These are phyloP conservation scores for Odontophorus gujanensis DNA, from an alignment of 2,113 vertebrate species.

Conservation along the genomic window DNA sequence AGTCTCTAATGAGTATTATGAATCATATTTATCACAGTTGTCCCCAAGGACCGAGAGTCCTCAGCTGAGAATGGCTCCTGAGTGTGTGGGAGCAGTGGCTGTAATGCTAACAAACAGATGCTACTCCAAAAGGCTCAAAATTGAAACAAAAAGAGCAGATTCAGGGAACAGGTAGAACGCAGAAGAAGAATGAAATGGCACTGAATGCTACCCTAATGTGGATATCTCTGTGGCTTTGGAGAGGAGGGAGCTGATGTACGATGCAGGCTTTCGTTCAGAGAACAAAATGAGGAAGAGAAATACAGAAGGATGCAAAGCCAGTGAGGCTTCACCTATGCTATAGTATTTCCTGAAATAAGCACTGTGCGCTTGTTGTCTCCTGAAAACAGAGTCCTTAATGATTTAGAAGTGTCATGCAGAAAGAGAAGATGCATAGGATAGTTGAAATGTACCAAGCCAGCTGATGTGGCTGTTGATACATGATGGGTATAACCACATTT, in stretches of 20 bases:
- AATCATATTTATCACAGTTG: constrained; percentile 58
- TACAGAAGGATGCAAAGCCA: constrained; percentile 56
- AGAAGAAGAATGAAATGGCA: constrained; percentile 37
- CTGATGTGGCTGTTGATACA: neutral
- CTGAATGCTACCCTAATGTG: neutral
- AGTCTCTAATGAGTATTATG: constrained; percentile 63
- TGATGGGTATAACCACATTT: neutral
- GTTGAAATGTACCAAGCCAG: neutral
- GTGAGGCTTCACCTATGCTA: constrained; percentile 1
- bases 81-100: constrained; percentile 62
- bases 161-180: neutral
- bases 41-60: constrained; percentile 53
- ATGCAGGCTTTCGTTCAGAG: constrained; percentile 45
- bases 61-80: constrained; percentile 65
- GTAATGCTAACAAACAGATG: constrained; percentile 63
- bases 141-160: constrained; percentile 38
- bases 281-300: constrained; percentile 49
- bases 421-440: neutral
- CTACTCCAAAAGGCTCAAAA: constrained; percentile 51
- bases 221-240: constrained; percentile 12
- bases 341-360: constrained; percentile 54
- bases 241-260: constrained; percentile 27
- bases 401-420: constrained; percentile 6
- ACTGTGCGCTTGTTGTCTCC: constrained; percentile 4
- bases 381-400: constrained; percentile 23